Percentiles rank a stretch among this genome's conserved stretches.
Evolutionary conservation across 2,113 vertebrate genomes (phyloP).

Genomic region (Gracilinanus agilis): DNA sequence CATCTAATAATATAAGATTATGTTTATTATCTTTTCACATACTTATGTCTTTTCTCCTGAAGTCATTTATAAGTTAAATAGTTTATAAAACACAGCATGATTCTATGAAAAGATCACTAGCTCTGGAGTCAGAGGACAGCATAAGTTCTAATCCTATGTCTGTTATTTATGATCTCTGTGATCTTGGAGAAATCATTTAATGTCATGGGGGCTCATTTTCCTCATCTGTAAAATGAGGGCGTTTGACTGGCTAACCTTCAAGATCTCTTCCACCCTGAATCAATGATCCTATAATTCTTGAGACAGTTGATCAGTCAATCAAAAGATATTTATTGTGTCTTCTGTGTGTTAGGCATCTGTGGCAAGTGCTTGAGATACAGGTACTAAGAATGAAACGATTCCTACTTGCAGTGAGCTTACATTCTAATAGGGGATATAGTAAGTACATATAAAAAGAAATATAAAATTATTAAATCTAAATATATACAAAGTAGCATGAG

Average conservation of each 20-base stretch:
- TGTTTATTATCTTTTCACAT: not conserved
- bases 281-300: not conserved
- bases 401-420: not conserved
- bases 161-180: not conserved
- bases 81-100: no score
- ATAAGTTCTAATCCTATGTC: not conserved
- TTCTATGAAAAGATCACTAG: no score
- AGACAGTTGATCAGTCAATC: not conserved
- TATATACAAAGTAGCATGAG: not conserved
- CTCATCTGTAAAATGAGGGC: not conserved
- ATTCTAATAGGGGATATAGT: no score
- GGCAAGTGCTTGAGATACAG: not conserved
- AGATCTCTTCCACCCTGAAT: not conserved
- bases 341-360: not conserved
- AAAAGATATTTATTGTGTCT: not conserved
- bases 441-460: not conserved
- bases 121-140: not conserved
- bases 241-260: not conserved
- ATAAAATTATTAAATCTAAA: not conserved
- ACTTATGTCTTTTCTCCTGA: not conserved
- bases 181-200: not conserved
- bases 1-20: not conserved
- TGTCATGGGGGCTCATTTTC: not conserved
- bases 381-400: not conserved
- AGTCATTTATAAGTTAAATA: no score